A percentile compares a stretch with the other conserved stretches of the same genome.
Conservation (phyloP, 2,797 vertebrate genomes). For the Anomalospiza imberbis region DNA sequence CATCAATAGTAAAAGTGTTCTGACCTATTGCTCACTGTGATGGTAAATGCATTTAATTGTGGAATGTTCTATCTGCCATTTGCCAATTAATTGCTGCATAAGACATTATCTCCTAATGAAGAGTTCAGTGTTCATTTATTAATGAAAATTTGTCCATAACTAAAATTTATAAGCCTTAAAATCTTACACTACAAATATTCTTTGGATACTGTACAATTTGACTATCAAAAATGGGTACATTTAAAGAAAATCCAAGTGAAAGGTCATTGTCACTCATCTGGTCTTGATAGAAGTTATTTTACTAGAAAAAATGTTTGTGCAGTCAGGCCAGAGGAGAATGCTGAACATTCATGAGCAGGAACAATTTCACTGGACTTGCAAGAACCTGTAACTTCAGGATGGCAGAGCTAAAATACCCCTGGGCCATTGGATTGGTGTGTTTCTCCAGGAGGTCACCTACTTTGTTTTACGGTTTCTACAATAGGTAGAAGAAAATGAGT, state of each 20-base stretch:
- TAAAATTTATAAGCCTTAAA: background rate
- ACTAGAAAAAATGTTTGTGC: background rate
- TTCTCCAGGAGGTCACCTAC: background rate
- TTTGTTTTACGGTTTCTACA: background rate
- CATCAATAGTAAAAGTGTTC: background rate
- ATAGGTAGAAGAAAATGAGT: background rate
- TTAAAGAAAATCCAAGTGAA: background rate
- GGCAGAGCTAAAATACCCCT: background rate
- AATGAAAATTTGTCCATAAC: background rate
- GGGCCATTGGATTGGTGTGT: background rate
- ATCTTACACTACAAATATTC: background rate
- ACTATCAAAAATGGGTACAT: background rate
- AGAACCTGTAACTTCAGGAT: background rate
- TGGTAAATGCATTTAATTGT: background rate
- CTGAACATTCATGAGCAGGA: background rate
- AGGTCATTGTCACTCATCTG: background rate
- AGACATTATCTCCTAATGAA: background rate
- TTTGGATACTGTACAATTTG: background rate
- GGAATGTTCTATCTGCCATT: background rate
- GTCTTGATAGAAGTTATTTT: background rate
- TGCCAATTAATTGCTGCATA: background rate
- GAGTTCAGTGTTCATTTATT: background rate
- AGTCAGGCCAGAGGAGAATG: background rate
- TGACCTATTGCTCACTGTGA: background rate
- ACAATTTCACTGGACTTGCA: background rate